These are phyloP conservation scores for Seriola quinqueradiata DNA, from an alignment of 2,113 vertebrate species.

Conservation along the genomic window DNA sequence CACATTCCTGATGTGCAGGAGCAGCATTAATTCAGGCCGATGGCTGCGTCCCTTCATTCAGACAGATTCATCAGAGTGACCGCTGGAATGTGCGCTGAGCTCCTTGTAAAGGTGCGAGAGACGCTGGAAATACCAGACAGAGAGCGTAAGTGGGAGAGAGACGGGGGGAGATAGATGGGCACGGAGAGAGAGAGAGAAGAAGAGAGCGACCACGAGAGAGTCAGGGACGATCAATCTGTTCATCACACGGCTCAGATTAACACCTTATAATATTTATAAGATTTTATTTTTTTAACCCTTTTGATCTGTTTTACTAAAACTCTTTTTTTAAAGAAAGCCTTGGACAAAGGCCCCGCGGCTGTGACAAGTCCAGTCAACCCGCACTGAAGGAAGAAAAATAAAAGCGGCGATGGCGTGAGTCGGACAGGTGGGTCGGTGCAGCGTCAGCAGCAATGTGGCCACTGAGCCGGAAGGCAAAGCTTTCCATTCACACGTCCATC, in stretches of 20 bases:
- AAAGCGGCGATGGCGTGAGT: neutral
- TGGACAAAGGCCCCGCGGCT: too few relatives aligned
- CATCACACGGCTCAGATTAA: too few relatives aligned
- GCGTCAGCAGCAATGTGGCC: neutral
- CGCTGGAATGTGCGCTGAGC: conserved; percentile 64
- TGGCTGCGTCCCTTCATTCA: conserved; percentile 54
- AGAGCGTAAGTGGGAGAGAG: conserved; percentile 23
- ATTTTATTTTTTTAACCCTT: too few relatives aligned
- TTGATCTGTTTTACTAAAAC: too few relatives aligned
- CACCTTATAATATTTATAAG: too few relatives aligned
- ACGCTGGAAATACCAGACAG: conserved; percentile 65
- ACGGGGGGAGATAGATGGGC: neutral
- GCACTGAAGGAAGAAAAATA: neutral
- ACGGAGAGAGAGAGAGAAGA: conserved; percentile 2
- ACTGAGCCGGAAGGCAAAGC: neutral
- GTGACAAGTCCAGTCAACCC: neutral
- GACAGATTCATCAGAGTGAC: conserved; percentile 64
- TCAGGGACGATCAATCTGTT: neutral
- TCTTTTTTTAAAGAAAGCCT: too few relatives aligned
- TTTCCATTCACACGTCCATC: too few relatives aligned
- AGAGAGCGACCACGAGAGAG: neutral
- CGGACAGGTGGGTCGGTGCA: neutral
- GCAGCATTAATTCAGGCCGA: conserved; percentile 44
- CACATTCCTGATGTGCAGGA: conserved; percentile 69
- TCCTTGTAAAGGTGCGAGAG: conserved; percentile 69